Evolutionary conservation across 2,888 invertebrate genomes (phyloP).

Genomic region (Ophioninae sp.): DNA sequence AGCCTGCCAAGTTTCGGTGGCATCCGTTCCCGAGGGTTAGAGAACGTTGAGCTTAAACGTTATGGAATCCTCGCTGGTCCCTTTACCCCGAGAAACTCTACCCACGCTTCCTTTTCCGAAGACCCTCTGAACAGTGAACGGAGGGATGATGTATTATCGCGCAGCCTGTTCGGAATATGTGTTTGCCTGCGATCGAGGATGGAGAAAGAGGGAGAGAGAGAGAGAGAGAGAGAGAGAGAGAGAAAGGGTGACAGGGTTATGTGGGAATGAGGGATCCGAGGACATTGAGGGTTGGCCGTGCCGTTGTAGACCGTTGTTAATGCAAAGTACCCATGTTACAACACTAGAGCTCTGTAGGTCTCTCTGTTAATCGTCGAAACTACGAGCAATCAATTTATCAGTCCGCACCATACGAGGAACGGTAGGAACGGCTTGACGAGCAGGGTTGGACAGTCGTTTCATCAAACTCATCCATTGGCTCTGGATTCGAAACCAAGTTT

Average conservation of each 20-base stretch:
- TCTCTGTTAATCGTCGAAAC: slow-evolving; percentile 61
- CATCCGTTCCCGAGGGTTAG: slow-evolving; percentile 78
- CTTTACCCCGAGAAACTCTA: slow-evolving; percentile 55
- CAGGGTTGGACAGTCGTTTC: slow-evolving; percentile 57
- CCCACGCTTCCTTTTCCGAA: slow-evolving; percentile 30
- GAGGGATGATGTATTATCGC: slow-evolving; percentile 80
- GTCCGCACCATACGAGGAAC: slow-evolving; percentile 42
- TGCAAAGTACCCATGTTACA: slow-evolving; percentile 63
- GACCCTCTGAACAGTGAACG: slow-evolving; percentile 29
- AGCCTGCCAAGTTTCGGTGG: slow-evolving; percentile 64
- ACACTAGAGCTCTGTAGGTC: slow-evolving; percentile 43
- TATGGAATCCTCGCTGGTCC: slow-evolving; percentile 72
- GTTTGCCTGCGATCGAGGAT: slow-evolving; percentile 38
- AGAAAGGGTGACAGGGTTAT: neutral
- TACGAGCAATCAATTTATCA: slow-evolving; percentile 64
- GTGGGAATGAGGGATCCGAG: slow-evolving; percentile 41
- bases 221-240: slow-evolving; percentile 11
- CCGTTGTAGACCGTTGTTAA: slow-evolving; percentile 45
- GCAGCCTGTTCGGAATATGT: slow-evolving; percentile 74
- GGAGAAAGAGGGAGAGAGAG: slow-evolving; percentile 14
- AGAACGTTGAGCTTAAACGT: slow-evolving; percentile 80
- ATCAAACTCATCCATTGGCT: slow-evolving; percentile 52
- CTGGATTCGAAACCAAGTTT: slow-evolving; percentile 40
- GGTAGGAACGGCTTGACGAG: slow-evolving; percentile 50
- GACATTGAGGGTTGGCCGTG: slow-evolving; percentile 30